phyloP scores from a whole-genome alignment of 2,113 vertebrate species.

The Numenius arquata region DNA sequence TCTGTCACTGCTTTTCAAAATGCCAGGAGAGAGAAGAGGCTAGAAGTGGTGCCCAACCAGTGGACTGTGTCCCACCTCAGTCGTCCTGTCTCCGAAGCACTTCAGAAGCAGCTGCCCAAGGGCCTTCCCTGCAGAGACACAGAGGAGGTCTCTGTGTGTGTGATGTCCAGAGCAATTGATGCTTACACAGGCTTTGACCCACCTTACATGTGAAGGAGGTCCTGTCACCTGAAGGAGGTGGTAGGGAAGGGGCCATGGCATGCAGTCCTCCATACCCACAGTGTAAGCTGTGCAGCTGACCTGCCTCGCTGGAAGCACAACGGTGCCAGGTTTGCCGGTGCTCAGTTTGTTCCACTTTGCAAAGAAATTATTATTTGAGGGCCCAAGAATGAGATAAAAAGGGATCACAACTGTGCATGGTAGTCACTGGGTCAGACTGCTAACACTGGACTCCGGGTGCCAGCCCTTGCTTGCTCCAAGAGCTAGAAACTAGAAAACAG shows the following conservation, averaged over 20 bases:
- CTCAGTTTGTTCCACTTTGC: background rate
- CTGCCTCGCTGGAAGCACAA: background rate
- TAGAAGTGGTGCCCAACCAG: background rate
- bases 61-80: background rate
- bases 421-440: background rate
- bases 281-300: background rate
- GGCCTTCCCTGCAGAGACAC: background rate
- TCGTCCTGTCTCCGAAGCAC: fast-evolving
- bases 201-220: background rate
- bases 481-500: background rate
- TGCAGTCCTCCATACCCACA: no score
- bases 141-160: background rate
- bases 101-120: background rate
- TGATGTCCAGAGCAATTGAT: background rate
- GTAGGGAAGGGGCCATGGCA: background rate
- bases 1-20: background rate
- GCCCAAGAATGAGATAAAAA: background rate
- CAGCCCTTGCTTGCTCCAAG: background rate
- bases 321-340: no score
- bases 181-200: background rate
- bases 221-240: background rate
- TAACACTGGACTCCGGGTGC: background rate
- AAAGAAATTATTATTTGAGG: background rate
- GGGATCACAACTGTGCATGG: background rate
- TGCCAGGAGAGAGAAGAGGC: background rate